Evolutionary conservation across 2,113 vertebrate genomes (phyloP).

Genomic region (Microcebus griseorufus): DNA sequence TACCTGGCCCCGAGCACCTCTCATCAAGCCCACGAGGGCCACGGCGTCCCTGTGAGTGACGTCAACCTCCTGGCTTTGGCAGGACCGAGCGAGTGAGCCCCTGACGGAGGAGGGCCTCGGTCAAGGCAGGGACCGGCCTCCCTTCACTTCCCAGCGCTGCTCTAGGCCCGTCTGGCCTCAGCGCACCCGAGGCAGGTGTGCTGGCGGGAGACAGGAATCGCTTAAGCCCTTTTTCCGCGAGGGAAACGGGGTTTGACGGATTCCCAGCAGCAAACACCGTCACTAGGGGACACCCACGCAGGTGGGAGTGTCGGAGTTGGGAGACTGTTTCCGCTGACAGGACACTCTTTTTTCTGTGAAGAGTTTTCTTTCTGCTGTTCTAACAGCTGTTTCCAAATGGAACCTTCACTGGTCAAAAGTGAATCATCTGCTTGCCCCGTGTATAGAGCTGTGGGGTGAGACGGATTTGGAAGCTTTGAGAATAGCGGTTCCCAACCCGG

Average conservation of each 20-base stretch:
- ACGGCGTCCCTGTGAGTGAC: rapidly evolving
- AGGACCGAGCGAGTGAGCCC: not conserved
- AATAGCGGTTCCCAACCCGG: not conserved
- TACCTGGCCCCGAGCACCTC: no score
- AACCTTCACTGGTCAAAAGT: not conserved
- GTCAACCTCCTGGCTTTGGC: not conserved
- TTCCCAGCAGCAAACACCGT: not conserved
- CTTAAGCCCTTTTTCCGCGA: not conserved
- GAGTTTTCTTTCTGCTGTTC: not conserved
- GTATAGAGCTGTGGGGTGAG: not conserved
- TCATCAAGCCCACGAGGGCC: rapidly evolving
- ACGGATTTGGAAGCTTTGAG: not conserved
- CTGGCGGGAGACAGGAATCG: not conserved
- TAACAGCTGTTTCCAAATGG: not conserved
- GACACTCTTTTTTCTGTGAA: not conserved
- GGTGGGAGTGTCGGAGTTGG: not conserved
- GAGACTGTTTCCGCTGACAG: not conserved
- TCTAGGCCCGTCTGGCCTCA: not conserved
- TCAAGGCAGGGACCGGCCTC: no score
- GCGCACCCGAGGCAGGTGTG: not conserved
- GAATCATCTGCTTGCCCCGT: not conserved
- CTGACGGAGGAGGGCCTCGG: not conserved
- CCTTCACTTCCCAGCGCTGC: rapidly evolving
- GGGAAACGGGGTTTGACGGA: not conserved
- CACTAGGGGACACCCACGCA: not conserved